These are phyloP conservation scores for Drosophila conformis DNA, from an alignment of 2,888 invertebrate genomes.

Conservation along the genomic window DNA sequence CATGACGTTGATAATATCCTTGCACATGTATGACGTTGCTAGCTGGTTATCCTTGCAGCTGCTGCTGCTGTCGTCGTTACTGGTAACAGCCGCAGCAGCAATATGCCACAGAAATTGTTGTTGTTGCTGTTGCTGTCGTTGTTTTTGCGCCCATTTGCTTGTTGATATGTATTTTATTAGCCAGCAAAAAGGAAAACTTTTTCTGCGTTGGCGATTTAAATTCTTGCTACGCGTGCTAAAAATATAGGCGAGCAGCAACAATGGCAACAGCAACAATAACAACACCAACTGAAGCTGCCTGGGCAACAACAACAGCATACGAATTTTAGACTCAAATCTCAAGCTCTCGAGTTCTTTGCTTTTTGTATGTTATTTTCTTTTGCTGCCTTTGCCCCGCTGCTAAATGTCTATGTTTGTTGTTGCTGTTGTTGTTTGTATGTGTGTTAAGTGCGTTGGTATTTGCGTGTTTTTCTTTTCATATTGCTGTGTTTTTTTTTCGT, in stretches of 20 bases:
- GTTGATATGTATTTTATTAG: slow-evolving; percentile 75
- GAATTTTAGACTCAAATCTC: slow-evolving; percentile 46
- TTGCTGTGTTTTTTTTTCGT: slow-evolving; percentile 3
- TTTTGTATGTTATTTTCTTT: slow-evolving; percentile 25
- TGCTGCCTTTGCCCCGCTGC: slow-evolving; percentile 38
- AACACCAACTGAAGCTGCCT: slow-evolving; percentile 22
- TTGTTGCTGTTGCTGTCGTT: slow-evolving; percentile 38
- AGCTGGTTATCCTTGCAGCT: slow-evolving; percentile 65
- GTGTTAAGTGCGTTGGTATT: slow-evolving; percentile 81
- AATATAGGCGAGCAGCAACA: slow-evolving; percentile 47
- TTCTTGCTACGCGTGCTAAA: slow-evolving; percentile 63
- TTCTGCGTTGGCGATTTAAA: slow-evolving; percentile 63
- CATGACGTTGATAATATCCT: slow-evolving; percentile 84
- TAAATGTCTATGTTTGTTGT: slow-evolving; percentile 55
- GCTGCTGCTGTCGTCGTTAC: slow-evolving; percentile 39
- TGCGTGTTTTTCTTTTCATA: slow-evolving; percentile 54
- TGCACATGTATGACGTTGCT: slow-evolving; percentile 79
- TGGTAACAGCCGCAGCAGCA: slow-evolving; percentile 29
- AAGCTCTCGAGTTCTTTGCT: slow-evolving; percentile 40
- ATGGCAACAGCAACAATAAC: slow-evolving; percentile 20
- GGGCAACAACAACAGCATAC: slow-evolving; percentile 17
- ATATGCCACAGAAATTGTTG: slow-evolving; percentile 59
- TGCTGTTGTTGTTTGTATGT: slow-evolving; percentile 62
- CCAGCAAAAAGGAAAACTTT: slow-evolving; percentile 40
- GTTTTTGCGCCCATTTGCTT: slow-evolving; percentile 58